Evolutionary conservation across 2,113 vertebrate genomes (phyloP), one percentile per base, ranked within the genome.

Genomic region (Maccullochella peelii): DNA sequence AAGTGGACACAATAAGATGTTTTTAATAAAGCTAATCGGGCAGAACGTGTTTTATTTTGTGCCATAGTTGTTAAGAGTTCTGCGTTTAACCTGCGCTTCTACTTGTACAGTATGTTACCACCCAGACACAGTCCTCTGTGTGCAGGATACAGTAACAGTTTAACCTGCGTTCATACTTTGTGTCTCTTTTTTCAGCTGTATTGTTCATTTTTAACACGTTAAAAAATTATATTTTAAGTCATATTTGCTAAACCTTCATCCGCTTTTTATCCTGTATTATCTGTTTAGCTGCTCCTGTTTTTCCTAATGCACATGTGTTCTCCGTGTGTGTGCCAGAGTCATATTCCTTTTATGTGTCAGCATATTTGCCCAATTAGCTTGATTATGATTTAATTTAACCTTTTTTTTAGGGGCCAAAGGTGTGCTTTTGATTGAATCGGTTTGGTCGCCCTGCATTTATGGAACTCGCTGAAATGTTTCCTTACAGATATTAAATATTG

Each of bases 11-110:
- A 62, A 61, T 79, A 62, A 79, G 61, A 52, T 67, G 27, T 30
- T 81, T 69, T 83, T 84, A 59, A 86, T 66, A 40, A 66, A 85
- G 76, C 58, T 44, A 52, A 75, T 57, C 30, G 33, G 25, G 50
- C 4, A 16, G 27, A 27, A 15, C 27, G 25, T 27, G 20, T 21
- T 58, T 40, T 20, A 11, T 20, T 30, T 49, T 4, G 1, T 11
- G 25, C 20, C 27, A 12, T 33, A 10, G 36, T 62, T 54, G 6
- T 21, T 5, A 27, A 54, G 33, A 18, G 6, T 25, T 47, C 4
- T 36, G 5, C 15, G 5, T 55, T 47, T 14, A 14, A 11, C 7
- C 12, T 47, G 12, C 20, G 7, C 50, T 23, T 8, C 30, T 33
- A 4, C 33, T 33, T 33, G 33, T 33, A 33, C 30, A 33, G 30